Percentiles rank a stretch among this genome's conserved stretches.
Evolutionary conservation across 2,113 vertebrate species (phyloP).

Genomic region (Protobothrops mucrosquamatus): DNA sequence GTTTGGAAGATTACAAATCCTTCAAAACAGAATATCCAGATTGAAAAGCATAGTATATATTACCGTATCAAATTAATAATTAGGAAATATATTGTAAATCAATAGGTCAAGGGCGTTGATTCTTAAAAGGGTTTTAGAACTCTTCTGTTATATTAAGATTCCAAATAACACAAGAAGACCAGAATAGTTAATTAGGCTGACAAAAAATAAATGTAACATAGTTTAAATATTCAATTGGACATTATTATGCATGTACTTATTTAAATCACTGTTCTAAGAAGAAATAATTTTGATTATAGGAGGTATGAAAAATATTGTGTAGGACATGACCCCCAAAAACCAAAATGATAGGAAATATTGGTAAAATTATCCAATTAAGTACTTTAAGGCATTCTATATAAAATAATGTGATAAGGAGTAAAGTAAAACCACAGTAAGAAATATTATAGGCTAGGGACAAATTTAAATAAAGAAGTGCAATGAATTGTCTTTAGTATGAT

Average conservation of each 20-base stretch:
- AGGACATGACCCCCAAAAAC: not conserved
- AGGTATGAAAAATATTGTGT: rapidly evolving
- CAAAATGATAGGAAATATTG: conserved; percentile 32
- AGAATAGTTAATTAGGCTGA: not conserved
- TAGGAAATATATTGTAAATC: not conserved
- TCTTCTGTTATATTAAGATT: not conserved
- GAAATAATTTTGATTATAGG: rapidly evolving
- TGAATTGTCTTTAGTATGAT: not conserved
- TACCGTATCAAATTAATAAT: conserved; percentile 6
- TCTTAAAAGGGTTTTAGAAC: not conserved
- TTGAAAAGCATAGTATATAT: not conserved
- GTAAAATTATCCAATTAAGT: conserved; percentile 27
- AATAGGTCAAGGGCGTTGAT: not conserved
- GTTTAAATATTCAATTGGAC: not conserved
- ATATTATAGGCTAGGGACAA: not conserved
- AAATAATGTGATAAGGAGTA: not conserved
- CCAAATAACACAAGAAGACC: not conserved
- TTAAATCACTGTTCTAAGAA: not conserved
- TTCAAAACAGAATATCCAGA: rapidly evolving
- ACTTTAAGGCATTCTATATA: conserved; percentile 35
- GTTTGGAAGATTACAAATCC: not conserved
- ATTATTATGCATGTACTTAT: rapidly evolving
- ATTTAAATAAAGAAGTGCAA: not conserved
- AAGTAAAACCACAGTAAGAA: not conserved
- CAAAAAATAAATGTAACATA: not conserved